A percentile compares a stretch with the other conserved stretches of the same genome.
phyloP scores from a whole-genome alignment of 2,888 invertebrate species.

The Galeruca laticollis region DNA sequence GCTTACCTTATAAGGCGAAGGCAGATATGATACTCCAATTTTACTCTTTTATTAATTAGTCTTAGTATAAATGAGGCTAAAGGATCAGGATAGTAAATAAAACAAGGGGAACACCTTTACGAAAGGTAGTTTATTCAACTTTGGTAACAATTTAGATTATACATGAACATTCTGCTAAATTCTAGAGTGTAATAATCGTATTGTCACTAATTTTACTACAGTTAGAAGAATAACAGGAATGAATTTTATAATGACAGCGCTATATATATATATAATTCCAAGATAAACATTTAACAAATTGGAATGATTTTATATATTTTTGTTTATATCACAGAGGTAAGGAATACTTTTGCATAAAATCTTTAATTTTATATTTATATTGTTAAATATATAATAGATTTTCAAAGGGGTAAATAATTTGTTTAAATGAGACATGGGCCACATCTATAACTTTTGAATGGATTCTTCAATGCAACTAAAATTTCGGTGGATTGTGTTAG shows the following conservation, averaged over 20 bases:
- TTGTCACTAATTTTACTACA: slow-evolving; percentile 3
- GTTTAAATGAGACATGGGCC: no score
- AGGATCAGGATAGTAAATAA: not conserved
- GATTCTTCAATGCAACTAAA: no score
- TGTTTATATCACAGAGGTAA: slow-evolving; percentile 40
- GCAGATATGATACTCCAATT: no score
- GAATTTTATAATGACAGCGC: slow-evolving; percentile 14
- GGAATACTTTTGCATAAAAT: slow-evolving; percentile 21
- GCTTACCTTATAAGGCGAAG: no score
- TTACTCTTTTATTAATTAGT: no score
- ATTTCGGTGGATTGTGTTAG: no score
- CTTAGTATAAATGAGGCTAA: no score
- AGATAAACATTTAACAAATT: slow-evolving; percentile 21
- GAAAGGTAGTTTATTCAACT: slow-evolving; percentile 42
- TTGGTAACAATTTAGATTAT: slow-evolving; percentile 36
- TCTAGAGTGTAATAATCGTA: slow-evolving; percentile 21
- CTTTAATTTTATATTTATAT: not conserved
- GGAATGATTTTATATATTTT: slow-evolving; percentile 40
- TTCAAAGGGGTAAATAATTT: slow-evolving; percentile 4
- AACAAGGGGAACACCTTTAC: slow-evolving; percentile 38
- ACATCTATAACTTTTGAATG: no score
- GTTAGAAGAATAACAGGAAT: slow-evolving; percentile 17
- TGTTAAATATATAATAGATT: slow-evolving; percentile 3
- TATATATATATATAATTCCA: slow-evolving; percentile 18
- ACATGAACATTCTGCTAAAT: slow-evolving; percentile 20